Conservation (phyloP, 2,888 invertebrate species). For the Hecatera dysodea region DNA sequence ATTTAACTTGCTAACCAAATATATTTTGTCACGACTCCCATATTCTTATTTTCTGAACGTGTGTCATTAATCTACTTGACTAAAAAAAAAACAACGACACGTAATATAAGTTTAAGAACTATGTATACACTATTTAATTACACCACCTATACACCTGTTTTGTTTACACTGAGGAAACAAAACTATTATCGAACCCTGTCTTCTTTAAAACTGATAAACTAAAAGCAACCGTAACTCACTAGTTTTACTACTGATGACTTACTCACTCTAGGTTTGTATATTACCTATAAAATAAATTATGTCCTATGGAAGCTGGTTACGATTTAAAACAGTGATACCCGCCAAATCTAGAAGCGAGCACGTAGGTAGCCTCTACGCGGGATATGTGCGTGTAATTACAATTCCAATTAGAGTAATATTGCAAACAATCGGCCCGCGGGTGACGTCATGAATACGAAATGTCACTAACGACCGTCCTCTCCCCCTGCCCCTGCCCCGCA, state of each 20-base stretch:
- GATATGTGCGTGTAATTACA: slow-evolving; percentile 88
- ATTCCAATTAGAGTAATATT: slow-evolving; percentile 91
- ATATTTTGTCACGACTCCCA: too few species aligned
- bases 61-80: too few species aligned
- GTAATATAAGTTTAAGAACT: too few species aligned
- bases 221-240: too few species aligned
- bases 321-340: slow-evolving; percentile 27
- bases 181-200: too few species aligned
- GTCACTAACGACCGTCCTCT: slow-evolving; percentile 88
- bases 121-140: too few species aligned
- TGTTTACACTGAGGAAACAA: background rate
- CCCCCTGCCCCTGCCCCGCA: slow-evolving; percentile 50
- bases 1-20: too few species aligned
- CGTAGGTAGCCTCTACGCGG: slow-evolving; percentile 76
- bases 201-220: background rate
- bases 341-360: slow-evolving; percentile 71
- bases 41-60: too few species aligned
- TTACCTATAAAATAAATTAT: background rate
- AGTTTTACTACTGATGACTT: background rate
- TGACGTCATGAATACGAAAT: slow-evolving; percentile 91
- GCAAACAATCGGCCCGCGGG: slow-evolving; percentile 90
- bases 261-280: background rate
- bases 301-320: background rate
- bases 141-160: too few species aligned
- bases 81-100: too few species aligned